Percentiles rank a stretch among this genome's conserved stretches.
Evolutionary conservation across 2,888 invertebrate genomes (phyloP).

Genomic region (Heteromurus nitidus): DNA sequence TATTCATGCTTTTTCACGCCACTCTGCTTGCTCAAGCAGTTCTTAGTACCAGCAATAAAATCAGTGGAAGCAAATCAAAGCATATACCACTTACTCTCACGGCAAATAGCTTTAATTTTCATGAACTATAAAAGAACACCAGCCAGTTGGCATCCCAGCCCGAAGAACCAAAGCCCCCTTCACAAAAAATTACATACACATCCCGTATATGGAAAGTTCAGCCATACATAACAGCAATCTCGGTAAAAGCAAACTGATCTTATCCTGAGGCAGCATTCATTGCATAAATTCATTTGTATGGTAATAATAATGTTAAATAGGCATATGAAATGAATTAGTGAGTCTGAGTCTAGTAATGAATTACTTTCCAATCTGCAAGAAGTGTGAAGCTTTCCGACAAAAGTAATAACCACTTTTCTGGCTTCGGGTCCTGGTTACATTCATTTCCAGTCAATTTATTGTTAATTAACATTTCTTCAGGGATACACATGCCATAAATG

Average conservation of each 20-base stretch:
- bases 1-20: too few species aligned
- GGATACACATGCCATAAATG: neutral
- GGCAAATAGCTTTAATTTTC: neutral
- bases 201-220: neutral
- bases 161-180: neutral
- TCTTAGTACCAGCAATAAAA: neutral
- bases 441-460: neutral
- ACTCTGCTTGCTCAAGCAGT: neutral
- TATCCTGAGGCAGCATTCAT: neutral
- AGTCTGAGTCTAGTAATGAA: neutral
- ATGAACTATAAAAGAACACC: too few species aligned
- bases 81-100: neutral
- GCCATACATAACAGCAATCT: neutral
- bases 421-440: too few species aligned
- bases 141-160: neutral
- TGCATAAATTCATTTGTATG: neutral
- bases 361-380: neutral
- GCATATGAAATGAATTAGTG: neutral
- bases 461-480: too few species aligned
- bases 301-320: neutral
- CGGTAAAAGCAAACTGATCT: neutral
- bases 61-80: neutral
- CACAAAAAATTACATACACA: neutral
- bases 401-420: neutral
- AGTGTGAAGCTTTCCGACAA: too few species aligned